Conservation (phyloP, 2,888 invertebrate genomes). For the Drosophila paramelanica region DNA sequence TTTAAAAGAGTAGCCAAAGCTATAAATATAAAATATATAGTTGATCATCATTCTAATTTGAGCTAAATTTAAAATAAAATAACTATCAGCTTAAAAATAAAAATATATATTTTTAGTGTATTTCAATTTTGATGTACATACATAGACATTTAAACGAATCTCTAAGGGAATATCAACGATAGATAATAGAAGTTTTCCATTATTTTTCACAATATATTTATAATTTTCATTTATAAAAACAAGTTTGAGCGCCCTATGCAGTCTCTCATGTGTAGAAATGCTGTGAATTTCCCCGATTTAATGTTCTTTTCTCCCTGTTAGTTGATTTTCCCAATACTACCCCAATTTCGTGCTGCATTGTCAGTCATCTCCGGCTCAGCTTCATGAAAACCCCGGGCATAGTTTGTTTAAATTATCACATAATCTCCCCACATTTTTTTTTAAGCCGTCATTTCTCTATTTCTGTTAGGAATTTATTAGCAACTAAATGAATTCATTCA, state of each 20-base stretch:
- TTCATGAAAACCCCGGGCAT: neutral
- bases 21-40: slow-evolving; percentile 2
- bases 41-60: neutral
- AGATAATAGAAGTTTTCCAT: too few species aligned
- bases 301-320: neutral
- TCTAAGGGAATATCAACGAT: too few species aligned
- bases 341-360: neutral
- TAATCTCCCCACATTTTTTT: neutral
- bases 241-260: neutral
- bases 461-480: slow-evolving; percentile 7
- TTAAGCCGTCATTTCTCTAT: slow-evolving; percentile 13
- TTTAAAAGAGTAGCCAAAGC: neutral
- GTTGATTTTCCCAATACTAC: neutral
- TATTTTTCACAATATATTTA: too few species aligned
- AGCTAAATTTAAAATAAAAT: too few species aligned
- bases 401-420: neutral
- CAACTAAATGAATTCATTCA: slow-evolving; percentile 39
- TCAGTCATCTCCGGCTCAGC: neutral
- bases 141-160: too few species aligned
- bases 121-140: too few species aligned
- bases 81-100: too few species aligned
- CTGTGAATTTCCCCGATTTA: neutral
- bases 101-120: too few species aligned
- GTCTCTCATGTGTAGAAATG: neutral
- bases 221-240: neutral